These are phyloP conservation scores for Paraescarpia echinospica DNA, from an alignment of 1,140 invertebrate genomes.

Conservation along the genomic window DNA sequence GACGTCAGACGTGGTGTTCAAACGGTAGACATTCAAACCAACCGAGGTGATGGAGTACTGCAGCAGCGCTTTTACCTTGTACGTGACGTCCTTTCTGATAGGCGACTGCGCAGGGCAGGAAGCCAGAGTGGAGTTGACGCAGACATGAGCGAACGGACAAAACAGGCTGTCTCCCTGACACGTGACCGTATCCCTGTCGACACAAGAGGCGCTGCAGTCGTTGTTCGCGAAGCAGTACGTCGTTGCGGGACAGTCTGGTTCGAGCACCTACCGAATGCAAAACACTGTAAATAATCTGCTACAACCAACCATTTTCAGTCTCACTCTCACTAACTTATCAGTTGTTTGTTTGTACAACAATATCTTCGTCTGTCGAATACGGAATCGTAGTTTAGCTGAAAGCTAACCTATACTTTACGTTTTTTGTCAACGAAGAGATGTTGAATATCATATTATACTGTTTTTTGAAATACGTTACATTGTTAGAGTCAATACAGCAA, in stretches of 20 bases:
- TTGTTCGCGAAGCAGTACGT: background rate
- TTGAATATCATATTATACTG: no score
- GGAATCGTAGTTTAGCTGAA: background rate
- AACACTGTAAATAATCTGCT: background rate
- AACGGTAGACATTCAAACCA: slow-evolving; percentile 4
- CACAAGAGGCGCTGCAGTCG: background rate
- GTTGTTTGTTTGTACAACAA: background rate
- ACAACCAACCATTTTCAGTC: background rate
- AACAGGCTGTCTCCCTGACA: background rate
- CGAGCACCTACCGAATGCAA: background rate
- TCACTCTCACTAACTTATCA: background rate
- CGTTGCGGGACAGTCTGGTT: background rate
- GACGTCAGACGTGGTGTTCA: background rate
- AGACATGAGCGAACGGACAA: slow-evolving; percentile 8
- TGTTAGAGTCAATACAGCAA: no score
- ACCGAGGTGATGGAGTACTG: background rate
- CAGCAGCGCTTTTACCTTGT: background rate
- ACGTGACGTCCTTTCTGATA: background rate
- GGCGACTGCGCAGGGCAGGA: background rate
- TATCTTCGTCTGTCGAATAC: background rate
- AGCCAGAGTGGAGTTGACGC: background rate
- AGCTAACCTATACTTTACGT: background rate
- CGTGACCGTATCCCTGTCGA: background rate
- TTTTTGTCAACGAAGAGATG: background rate
- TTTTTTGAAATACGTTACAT: no score